Percentiles rank a stretch among this genome's conserved stretches.
These are phyloP conservation scores for Choloepus didactylus DNA, from an alignment of 2,797 vertebrate species.

Conservation along the genomic window DNA sequence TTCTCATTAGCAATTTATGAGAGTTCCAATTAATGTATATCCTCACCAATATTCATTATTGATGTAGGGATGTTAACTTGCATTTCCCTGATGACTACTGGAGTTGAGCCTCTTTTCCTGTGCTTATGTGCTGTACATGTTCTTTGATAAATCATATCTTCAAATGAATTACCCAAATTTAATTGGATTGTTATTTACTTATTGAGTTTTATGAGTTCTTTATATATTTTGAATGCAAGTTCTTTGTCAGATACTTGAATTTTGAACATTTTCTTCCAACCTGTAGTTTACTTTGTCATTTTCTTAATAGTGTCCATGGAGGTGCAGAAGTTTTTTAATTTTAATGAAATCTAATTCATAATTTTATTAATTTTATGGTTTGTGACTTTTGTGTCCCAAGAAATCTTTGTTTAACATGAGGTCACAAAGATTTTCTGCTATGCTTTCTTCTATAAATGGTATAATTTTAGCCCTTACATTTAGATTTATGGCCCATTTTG, in stretches of 20 bases:
- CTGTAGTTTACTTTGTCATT: slow-evolving; percentile 12
- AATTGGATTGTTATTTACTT: no score
- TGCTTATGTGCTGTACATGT: no score
- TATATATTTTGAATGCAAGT: no score
- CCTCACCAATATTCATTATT: background rate
- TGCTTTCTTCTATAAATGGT: slow-evolving; percentile 36
- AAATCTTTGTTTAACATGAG: background rate
- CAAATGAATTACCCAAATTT: no score
- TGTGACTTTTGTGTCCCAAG: slow-evolving; percentile 18
- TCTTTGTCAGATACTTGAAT: slow-evolving; percentile 10
- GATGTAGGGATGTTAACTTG: no score
- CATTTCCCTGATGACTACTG: no score
- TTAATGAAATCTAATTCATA: background rate
- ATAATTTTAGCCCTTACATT: background rate
- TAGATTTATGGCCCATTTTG: slow-evolving; percentile 15
- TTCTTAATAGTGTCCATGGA: slow-evolving; percentile 16
- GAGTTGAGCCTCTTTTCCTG: no score
- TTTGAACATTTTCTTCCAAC: slow-evolving; percentile 47
- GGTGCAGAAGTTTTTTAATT: background rate
- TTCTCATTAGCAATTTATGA: no score
- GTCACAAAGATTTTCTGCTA: background rate
- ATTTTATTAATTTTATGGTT: slow-evolving; percentile 35
- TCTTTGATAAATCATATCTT: no score
- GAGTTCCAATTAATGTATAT: no score
- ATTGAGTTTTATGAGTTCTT: no score